These are phyloP conservation scores for Anguilla marmorata DNA, from an alignment of 2,797 vertebrate genomes.

Conservation along the genomic window DNA sequence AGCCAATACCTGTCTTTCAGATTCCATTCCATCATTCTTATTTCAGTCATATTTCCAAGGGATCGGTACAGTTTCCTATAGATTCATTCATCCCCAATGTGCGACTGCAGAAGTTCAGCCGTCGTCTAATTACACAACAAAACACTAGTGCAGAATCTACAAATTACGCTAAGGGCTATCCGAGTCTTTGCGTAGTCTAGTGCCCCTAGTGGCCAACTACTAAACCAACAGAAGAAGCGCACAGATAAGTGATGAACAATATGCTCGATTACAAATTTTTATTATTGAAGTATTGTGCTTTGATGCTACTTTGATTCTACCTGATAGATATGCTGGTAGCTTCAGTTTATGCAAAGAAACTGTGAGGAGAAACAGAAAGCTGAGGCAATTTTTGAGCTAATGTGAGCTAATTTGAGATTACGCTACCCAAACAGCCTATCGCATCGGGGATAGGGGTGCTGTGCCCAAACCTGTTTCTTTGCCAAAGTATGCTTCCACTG, in stretches of 20 bases:
- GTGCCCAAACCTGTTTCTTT: too few relatives aligned
- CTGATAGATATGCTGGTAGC: background rate
- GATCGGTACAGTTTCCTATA: background rate
- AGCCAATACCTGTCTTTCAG: background rate
- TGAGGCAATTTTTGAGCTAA: background rate
- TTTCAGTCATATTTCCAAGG: background rate
- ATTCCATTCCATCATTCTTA: background rate
- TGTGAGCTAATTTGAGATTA: background rate
- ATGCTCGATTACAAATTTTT: background rate
- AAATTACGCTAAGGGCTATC: too few relatives aligned
- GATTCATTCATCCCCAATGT: background rate
- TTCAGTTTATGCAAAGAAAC: background rate
- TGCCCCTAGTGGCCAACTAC: background rate
- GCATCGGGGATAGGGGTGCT: too few relatives aligned
- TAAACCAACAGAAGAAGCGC: background rate
- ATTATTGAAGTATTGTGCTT: background rate
- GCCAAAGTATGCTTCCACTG: background rate
- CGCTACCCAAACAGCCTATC: background rate
- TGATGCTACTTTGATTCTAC: background rate
- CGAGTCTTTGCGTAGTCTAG: background rate
- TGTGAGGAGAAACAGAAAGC: background rate
- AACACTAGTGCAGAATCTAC: background rate
- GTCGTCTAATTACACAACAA: background rate
- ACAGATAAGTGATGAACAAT: background rate
- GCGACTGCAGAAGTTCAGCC: background rate